Evolutionary conservation across 2,113 vertebrate genomes (phyloP), one percentile per base, ranked within the genome.

Genomic region (Sinocyclocheilus rhinocerous): DNA sequence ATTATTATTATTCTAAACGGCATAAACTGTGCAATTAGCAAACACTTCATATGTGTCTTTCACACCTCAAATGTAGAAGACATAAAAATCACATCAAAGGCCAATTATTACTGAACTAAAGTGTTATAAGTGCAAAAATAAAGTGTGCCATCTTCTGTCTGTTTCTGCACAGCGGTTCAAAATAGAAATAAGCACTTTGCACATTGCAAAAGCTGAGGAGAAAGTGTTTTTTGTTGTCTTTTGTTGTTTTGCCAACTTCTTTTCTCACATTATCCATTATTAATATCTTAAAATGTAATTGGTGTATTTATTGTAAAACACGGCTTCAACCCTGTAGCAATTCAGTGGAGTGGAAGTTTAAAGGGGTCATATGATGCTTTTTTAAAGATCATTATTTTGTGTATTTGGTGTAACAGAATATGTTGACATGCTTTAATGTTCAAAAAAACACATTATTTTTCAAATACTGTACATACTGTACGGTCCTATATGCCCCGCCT

Each of bases 191-290:
- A 10, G 65, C 65, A 36, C 57, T 80, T 80, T 24, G 6, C 78
- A 63, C 8, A n/a, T 63, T 10, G 0, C 1, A 42, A 55, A 36
- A 63, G 22, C 10, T 11, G 45, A 45, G 45, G 45, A 45, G 45
- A 45, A 45, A 45, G 45, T 3, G 2, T 45, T 45, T 33, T 45
- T 45, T 45, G 42, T 45, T 45, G 42, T 45, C 29, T 50, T 86
- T 81, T 26, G 61, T 39, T 69, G 42, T 78, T 52, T 65, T 86
- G 85, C 67, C 45, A 55, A 75, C 79, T 33, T 70, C 1, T 59
- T 82, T 76, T 75, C 70, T 82, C 52, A 81, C n/a, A 45, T 73
- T 45, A 81, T 86, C 24, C 36, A 86, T 59, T 86, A 86, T 86
- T 86, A 63, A 86, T 81, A 61, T 55, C 42, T 86, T 82, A 50